Base-by-base conservation (phyloP, 2,888 invertebrate genomes). In the Tetragonisca angustula region DNA sequence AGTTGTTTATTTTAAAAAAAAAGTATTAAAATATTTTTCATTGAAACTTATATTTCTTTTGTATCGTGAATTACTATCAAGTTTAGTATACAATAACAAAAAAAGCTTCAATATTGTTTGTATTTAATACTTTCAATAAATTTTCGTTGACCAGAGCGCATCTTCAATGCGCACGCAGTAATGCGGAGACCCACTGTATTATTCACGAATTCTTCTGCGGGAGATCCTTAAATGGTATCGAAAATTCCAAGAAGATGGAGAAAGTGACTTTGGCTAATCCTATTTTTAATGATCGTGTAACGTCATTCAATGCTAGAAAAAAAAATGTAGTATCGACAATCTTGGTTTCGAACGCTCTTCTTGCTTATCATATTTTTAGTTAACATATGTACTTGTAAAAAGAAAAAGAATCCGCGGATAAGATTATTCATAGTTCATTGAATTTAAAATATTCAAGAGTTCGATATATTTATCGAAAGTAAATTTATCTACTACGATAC, bases 261-360 rank as follows among this genome's bases (percentile, higher is more conserved):
- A 84, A 84, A 83, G 83, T 69, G 59, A 67, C 69, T 59, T 73
- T 50, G 59, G n/a, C 27, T 76, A 72, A 79, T 69, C 13, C 36
- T 67, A 59, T 73, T 76, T 79, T 83, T 83, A 76, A 79, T 70
- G 43, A 11, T 64, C 6, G 21, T 62, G 36, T 72, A 62, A 80
- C 49, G 27, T 36, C 73, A n/a, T 49, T 50, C 27, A 21, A 15
- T 62, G 15, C 21, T 13, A 50, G 64, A 65, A 76, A 76, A 67
- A 13, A 65, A 21, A 32, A 65, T 27, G 21, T 50, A 52, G 13
- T 50, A 21, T 24, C 27, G 5, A 9, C 36, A 5, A 62, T 69
- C 54, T 72, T 68, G 62, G 24, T 61, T 21, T 27, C 15, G 0
- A 43, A 11, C 27, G 72, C 2, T 21, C 43, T 32, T 32, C 32